A percentile compares a stretch with the other conserved stretches of the same genome.
These are phyloP conservation scores for Xenotilapia leptura DNA, from an alignment of 2,113 vertebrate genomes.

Conservation along the genomic window DNA sequence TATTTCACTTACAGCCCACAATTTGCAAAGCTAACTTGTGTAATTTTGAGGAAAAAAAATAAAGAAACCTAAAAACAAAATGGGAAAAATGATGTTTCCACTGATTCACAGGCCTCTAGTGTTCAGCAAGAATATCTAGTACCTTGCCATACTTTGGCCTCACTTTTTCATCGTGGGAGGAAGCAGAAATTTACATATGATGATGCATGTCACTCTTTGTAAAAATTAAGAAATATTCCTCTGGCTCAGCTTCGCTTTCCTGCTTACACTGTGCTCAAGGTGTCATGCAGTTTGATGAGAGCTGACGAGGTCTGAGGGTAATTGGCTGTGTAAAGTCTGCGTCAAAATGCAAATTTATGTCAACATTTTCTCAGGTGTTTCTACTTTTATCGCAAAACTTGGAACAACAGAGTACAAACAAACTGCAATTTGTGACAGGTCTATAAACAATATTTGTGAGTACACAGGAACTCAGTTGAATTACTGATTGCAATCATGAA, in stretches of 20 bases:
- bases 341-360: conserved; percentile 52
- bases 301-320: conserved; percentile 31
- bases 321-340: conserved; percentile 44
- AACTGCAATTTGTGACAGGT: conserved; percentile 28
- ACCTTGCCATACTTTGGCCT: not conserved
- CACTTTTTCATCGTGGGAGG: not conserved
- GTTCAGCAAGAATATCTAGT: not conserved
- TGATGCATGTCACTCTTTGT: not conserved
- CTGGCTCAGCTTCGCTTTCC: not conserved
- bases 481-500: conserved; percentile 33
- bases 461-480: not conserved
- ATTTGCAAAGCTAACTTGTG: not conserved
- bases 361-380: conserved; percentile 48
- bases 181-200: not conserved
- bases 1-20: not conserved
- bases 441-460: conserved; percentile 28
- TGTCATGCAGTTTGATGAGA: conserved; percentile 13
- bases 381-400: conserved; percentile 27
- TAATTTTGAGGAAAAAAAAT: not conserved
- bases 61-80: not conserved
- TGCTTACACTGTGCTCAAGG: not conserved
- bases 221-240: conserved; percentile 1
- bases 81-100: not conserved
- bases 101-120: not conserved
- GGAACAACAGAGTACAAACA: conserved; percentile 32